These are phyloP conservation scores for Caenorhabditis afra DNA, from an alignment of 2,888 invertebrate species.

Conservation along the genomic window DNA sequence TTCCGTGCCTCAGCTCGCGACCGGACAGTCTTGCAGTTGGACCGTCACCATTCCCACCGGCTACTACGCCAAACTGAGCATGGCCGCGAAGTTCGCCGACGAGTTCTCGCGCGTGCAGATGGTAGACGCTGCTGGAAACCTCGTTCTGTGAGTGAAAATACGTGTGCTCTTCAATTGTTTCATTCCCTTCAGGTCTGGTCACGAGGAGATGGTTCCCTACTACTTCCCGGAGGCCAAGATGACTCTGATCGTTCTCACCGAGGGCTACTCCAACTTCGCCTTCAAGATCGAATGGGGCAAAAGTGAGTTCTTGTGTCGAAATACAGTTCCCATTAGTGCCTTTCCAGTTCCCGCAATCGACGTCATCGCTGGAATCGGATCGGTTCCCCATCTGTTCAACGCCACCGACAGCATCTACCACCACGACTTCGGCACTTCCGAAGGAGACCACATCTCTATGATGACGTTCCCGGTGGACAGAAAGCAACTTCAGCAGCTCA, in stretches of 20 bases:
- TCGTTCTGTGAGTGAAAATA: slow-evolving; percentile 11
- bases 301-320: slow-evolving; percentile 2
- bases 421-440: not conserved
- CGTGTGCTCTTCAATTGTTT: not conserved
- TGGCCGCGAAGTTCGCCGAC: slow-evolving; percentile 5
- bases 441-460: not conserved
- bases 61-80: slow-evolving; percentile 12
- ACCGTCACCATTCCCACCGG: not conserved
- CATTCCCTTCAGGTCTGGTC: not conserved
- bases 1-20: not conserved
- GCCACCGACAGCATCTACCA: not conserved
- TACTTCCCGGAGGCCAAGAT: slow-evolving; percentile 29
- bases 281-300: slow-evolving; percentile 26
- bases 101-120: not conserved
- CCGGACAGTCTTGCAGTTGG: slow-evolving; percentile 8
- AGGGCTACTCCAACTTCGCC: slow-evolving; percentile 10
- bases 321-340: not conserved
- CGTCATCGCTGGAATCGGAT: too few relatives aligned
- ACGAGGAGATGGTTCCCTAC: slow-evolving; percentile 13
- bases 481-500: not conserved
- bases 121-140: slow-evolving; percentile 9
- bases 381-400: not conserved
- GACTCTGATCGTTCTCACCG: slow-evolving; percentile 12
- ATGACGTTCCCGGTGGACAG: slow-evolving; percentile 10
- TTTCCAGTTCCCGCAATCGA: too few relatives aligned